Conservation (phyloP, 2,797 vertebrate genomes). For the Parauchenoglanis punctatus region DNA sequence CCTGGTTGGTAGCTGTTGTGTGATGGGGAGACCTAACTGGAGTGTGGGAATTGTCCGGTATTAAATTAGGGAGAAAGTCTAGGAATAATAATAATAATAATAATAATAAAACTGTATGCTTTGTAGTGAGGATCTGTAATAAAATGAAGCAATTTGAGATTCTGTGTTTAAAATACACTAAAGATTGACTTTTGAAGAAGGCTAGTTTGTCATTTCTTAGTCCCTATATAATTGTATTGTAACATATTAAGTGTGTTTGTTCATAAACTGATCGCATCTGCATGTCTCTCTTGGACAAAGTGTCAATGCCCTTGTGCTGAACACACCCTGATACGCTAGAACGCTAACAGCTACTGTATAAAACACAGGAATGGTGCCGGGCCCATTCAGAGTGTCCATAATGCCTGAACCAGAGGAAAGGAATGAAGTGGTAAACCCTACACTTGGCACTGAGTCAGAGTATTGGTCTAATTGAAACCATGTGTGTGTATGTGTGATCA, state of each 20-base stretch:
- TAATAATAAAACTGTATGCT: not conserved
- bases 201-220: not conserved
- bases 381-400: slow-evolving; percentile 41
- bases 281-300: slow-evolving; percentile 11
- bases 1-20: not conserved
- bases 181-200: not conserved
- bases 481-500: slow-evolving; percentile 50
- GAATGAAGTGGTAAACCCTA: slow-evolving; percentile 65
- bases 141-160: not conserved
- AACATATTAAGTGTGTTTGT: slow-evolving; percentile 7
- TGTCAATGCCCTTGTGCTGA: slow-evolving; percentile 41
- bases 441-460: slow-evolving; percentile 49
- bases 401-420: slow-evolving; percentile 52
- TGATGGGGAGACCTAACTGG: not conserved
- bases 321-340: slow-evolving; percentile 58
- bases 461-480: slow-evolving; percentile 62
- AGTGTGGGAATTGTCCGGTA: not conserved
- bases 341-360: slow-evolving; percentile 58
- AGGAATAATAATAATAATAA: not conserved
- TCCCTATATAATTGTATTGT: not conserved
- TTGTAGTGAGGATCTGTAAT: not conserved
- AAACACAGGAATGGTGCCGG: slow-evolving; percentile 58
- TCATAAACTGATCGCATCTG: not conserved
- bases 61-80: not conserved
- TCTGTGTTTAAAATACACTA: not conserved